phyloP scores from a whole-genome alignment of 2,888 invertebrate species.

The Lacanobia oleracea region DNA sequence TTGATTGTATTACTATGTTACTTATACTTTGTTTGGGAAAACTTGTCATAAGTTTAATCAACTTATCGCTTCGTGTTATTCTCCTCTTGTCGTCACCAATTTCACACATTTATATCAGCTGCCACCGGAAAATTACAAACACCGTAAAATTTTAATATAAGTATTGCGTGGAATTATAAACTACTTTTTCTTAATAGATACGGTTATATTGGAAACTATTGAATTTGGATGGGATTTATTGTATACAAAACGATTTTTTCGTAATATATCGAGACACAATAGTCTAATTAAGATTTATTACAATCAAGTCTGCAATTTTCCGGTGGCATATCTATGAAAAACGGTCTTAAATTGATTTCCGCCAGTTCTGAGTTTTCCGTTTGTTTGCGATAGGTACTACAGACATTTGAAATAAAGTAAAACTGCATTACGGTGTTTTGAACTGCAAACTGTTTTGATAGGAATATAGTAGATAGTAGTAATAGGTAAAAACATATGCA shows the following conservation, averaged over 20 bases:
- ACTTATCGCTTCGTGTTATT: neutral
- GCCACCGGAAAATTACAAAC: no score
- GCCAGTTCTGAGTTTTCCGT: neutral
- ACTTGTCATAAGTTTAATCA: slow-evolving; percentile 9
- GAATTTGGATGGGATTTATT: no score
- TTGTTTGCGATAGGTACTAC: neutral
- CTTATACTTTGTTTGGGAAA: slow-evolving; percentile 14
- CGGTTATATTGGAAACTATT: no score
- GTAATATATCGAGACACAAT: no score
- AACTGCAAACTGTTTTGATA: slow-evolving; percentile 1
- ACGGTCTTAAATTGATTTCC: neutral
- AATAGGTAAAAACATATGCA: neutral
- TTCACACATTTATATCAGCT: neutral
- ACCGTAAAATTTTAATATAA: no score
- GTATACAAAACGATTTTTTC: no score
- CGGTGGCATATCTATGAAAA: neutral
- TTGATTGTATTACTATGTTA: slow-evolving; percentile 10
- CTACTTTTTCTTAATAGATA: no score
- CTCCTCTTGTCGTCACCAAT: neutral
- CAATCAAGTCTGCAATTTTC: no score
- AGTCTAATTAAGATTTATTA: no score
- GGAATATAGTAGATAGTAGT: no score
- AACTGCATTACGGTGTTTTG: neutral
- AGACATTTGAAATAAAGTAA: neutral
- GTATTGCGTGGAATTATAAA: neutral